Conservation (phyloP, 2,113 vertebrate genomes). For the Etheostoma cragini region DNA sequence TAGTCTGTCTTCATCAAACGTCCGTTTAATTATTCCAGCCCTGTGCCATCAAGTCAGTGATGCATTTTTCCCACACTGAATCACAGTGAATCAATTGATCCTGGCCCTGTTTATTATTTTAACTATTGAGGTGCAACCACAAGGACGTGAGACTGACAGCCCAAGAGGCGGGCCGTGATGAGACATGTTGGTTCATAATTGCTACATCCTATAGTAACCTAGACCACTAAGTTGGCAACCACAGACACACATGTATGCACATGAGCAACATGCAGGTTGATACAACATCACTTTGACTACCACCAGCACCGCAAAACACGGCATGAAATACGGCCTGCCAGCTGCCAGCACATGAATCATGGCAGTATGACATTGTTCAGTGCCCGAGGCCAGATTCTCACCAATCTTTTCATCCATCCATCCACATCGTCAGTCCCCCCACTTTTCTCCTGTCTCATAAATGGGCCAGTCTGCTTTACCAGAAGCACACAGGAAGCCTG, state of each 20-base stretch:
- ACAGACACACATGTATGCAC: neutral
- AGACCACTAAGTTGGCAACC: slow-evolving; percentile 11
- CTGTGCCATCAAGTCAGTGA: neutral
- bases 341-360: slow-evolving; percentile 67
- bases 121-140: slow-evolving; percentile 37
- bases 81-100: slow-evolving; percentile 26
- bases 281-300: slow-evolving; percentile 26
- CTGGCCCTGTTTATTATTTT: slow-evolving; percentile 27
- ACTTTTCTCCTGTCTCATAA: slow-evolving; percentile 63
- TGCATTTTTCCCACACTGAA: slow-evolving; percentile 14
- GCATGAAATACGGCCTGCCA: slow-evolving; percentile 50
- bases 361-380: slow-evolving; percentile 55
- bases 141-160: slow-evolving; percentile 26
- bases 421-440: neutral
- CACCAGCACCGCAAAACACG: slow-evolving; percentile 56
- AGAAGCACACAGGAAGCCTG: slow-evolving; percentile 67
- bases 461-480: slow-evolving; percentile 61
- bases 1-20: slow-evolving; percentile 36
- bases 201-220: slow-evolving; percentile 9
- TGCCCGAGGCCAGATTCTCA: slow-evolving; percentile 59
- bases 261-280: slow-evolving; percentile 38
- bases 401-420: slow-evolving; percentile 64
- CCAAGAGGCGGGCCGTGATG: slow-evolving; percentile 29
- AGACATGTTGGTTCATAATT: slow-evolving; percentile 27
- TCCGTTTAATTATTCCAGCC: slow-evolving; percentile 14